Conservation (phyloP, 2,888 invertebrate genomes). For the Glaucopsyche alexis region DNA sequence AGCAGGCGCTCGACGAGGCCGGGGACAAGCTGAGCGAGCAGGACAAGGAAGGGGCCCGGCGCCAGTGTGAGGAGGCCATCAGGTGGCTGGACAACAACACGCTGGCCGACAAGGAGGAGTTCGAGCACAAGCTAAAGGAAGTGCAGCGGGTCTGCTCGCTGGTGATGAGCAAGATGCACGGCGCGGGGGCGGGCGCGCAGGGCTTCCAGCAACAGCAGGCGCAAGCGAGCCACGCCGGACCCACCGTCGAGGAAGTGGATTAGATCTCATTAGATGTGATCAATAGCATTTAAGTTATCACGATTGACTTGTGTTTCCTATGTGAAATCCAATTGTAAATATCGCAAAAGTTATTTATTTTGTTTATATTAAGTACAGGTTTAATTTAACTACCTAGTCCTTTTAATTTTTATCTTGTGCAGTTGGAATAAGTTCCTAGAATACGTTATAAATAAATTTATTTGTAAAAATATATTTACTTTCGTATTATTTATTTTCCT, state of each 20-base stretch:
- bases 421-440: too few species aligned
- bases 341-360: too few species aligned
- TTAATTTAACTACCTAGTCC: too few species aligned
- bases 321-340: too few species aligned
- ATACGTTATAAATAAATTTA: too few species aligned
- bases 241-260: constrained; percentile 43
- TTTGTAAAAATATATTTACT: too few species aligned
- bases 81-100: constrained; percentile 86
- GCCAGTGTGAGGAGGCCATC: constrained; percentile 80
- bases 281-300: background rate
- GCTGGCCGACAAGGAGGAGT: constrained; percentile 83
- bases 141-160: constrained; percentile 80
- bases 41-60: constrained; percentile 81
- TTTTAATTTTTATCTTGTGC: too few species aligned
- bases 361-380: too few species aligned
- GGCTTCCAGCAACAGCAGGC: constrained; percentile 32
- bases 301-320: too few species aligned
- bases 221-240: constrained; percentile 31
- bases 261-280: constrained; percentile 28
- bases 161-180: constrained; percentile 80
- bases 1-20: constrained; percentile 83
- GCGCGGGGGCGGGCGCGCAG: constrained; percentile 56
- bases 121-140: constrained; percentile 81
- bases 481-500: too few species aligned
- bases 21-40: constrained; percentile 80